Conservation (phyloP, 2,888 invertebrate genomes). For the Dioctria linearis region DNA sequence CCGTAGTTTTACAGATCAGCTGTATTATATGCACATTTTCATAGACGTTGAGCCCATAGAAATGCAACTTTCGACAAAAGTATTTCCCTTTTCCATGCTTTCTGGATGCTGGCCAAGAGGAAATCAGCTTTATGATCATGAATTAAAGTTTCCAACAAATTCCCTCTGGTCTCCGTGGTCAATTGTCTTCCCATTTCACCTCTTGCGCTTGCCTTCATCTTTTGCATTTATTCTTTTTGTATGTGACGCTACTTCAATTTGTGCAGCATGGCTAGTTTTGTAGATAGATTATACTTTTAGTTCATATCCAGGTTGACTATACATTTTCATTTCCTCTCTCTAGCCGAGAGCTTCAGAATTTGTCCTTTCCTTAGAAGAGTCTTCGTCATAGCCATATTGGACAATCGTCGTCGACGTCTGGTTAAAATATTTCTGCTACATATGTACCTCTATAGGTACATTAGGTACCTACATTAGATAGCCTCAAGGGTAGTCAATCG, state of each 20-base stretch:
- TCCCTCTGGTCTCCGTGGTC: slow-evolving; percentile 35
- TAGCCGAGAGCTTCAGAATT: neutral
- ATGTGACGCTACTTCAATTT: slow-evolving; percentile 45
- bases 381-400: no score
- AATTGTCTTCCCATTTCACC: slow-evolving; percentile 38
- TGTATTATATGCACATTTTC: slow-evolving; percentile 29
- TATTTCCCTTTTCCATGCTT: slow-evolving; percentile 16
- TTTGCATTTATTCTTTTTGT: slow-evolving; percentile 5
- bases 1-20: neutral
- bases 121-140: slow-evolving; percentile 42
- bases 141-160: slow-evolving; percentile 49
- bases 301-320: neutral
- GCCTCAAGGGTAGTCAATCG: slow-evolving; percentile 42
- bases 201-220: neutral
- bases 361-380: neutral
- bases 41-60: neutral
- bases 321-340: neutral
- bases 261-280: slow-evolving; percentile 53
- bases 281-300: slow-evolving; percentile 25
- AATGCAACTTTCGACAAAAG: slow-evolving; percentile 18
- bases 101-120: slow-evolving; percentile 12
- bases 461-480: no score
- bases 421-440: slow-evolving; percentile 6
- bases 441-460: neutral
- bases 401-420: neutral